A percentile compares a stretch with the other conserved stretches of the same genome.
Evolutionary conservation across 2,797 vertebrate species (phyloP).

Genomic region (Macropus fuliginosus): DNA sequence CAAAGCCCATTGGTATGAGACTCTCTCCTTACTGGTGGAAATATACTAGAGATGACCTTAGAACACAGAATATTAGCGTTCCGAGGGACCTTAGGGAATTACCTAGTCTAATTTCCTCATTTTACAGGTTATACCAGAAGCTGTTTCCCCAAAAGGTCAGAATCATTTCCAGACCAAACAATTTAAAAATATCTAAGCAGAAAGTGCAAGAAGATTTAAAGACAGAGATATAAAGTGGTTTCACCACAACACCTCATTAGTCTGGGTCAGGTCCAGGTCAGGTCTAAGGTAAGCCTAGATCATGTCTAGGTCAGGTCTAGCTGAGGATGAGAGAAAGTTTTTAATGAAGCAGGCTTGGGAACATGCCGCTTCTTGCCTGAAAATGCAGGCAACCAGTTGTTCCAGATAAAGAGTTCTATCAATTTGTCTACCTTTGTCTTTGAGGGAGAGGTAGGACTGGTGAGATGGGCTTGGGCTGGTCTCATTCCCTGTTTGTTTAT

Average conservation of each 20-base stretch:
- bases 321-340: neutral
- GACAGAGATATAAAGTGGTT: conserved; percentile 11
- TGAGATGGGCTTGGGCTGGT: neutral
- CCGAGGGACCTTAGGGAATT: neutral
- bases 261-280: conserved; percentile 5
- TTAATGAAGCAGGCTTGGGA: neutral
- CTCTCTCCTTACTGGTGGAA: neutral
- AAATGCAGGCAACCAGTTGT: conserved; percentile 23
- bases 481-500: conserved; percentile 38
- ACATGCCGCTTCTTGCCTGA: conserved; percentile 6
- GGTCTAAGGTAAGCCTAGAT: conserved; percentile 15
- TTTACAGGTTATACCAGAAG: neutral
- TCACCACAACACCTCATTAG: neutral
- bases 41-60: neutral
- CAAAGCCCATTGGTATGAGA: neutral
- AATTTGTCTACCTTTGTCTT: conserved; percentile 23
- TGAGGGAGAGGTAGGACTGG: conserved; percentile 21
- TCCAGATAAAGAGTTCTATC: conserved; percentile 33
- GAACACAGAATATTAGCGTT: neutral
- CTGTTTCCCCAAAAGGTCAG: neutral
- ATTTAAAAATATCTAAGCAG: conserved; percentile 20
- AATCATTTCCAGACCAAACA: neutral
- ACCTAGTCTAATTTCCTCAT: neutral
- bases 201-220: conserved; percentile 29
- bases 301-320: neutral